phyloP scores from a whole-genome alignment of 2,113 vertebrate species.

The Riparia riparia region DNA sequence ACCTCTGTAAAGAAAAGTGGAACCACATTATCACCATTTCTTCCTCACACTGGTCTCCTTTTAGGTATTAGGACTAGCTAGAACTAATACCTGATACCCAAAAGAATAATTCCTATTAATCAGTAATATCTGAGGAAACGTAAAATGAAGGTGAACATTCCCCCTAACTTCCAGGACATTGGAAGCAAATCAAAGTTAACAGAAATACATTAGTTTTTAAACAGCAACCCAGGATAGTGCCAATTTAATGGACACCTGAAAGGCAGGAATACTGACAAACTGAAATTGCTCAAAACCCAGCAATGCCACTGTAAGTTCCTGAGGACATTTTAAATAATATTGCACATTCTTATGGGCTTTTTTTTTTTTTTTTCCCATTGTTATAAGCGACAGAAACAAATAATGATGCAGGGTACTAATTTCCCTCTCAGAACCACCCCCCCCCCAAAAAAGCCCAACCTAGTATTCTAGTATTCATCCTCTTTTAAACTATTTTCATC shows the following conservation, averaged over 20 bases:
- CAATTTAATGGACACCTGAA: not conserved
- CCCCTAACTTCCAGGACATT: fast-evolving
- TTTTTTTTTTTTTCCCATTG: not conserved
- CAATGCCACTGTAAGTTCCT: not conserved
- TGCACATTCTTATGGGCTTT: not conserved
- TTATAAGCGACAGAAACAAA: not conserved
- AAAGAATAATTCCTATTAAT: not conserved
- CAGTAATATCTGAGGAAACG: not conserved
- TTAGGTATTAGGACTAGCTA: not conserved
- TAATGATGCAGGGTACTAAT: not conserved
- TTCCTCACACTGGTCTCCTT: not conserved
- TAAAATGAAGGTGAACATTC: not conserved
- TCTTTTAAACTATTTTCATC: not conserved
- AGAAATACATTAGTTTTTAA: not conserved
- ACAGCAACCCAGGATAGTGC: not conserved
- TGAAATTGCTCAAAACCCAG: not conserved
- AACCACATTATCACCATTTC: not conserved
- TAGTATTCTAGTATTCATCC: not conserved
- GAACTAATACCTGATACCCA: not conserved
- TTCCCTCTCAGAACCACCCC: not conserved
- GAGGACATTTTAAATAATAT: not conserved
- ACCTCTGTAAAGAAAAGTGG: not conserved
- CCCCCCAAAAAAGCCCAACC: not conserved
- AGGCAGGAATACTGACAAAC: not conserved
- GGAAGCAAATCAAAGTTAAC: not conserved